Conservation (phyloP, 2,113 vertebrate genomes). For the Promerops cafer region DNA sequence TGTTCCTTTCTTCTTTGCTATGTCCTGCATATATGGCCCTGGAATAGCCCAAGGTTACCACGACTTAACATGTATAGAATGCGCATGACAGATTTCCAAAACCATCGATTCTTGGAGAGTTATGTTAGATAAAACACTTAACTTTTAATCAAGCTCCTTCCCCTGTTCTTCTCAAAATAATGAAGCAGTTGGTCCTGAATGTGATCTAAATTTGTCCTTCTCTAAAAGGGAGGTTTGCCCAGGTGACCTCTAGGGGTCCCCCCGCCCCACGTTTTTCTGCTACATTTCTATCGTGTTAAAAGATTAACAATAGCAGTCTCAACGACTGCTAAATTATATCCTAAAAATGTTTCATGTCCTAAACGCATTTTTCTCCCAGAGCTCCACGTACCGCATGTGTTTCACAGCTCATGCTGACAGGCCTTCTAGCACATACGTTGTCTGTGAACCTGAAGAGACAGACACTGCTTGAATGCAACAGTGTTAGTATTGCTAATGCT, state of each 20-base stretch:
- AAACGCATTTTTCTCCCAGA: background rate
- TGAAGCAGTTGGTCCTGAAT: background rate
- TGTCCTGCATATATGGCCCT: background rate
- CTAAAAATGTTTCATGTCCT: background rate
- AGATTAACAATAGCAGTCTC: background rate
- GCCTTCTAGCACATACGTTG: background rate
- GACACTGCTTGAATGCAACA: background rate
- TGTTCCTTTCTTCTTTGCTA: background rate
- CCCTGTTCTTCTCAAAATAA: background rate
- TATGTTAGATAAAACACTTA: background rate
- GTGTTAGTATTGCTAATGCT: background rate
- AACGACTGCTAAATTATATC: background rate
- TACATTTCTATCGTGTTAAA: rapidly evolving
- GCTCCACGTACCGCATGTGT: background rate
- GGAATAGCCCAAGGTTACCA: background rate
- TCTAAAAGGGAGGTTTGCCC: background rate
- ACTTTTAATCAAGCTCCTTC: background rate
- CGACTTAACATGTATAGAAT: background rate
- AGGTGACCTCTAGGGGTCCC: background rate
- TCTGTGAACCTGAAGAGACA: background rate
- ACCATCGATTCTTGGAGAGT: background rate
- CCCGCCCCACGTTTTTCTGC: background rate
- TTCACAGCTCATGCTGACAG: background rate
- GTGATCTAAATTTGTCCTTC: background rate
- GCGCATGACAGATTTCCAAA: background rate